Base-by-base conservation (phyloP, 2,888 invertebrate species). In the Eupithecia pulchellata region DNA sequence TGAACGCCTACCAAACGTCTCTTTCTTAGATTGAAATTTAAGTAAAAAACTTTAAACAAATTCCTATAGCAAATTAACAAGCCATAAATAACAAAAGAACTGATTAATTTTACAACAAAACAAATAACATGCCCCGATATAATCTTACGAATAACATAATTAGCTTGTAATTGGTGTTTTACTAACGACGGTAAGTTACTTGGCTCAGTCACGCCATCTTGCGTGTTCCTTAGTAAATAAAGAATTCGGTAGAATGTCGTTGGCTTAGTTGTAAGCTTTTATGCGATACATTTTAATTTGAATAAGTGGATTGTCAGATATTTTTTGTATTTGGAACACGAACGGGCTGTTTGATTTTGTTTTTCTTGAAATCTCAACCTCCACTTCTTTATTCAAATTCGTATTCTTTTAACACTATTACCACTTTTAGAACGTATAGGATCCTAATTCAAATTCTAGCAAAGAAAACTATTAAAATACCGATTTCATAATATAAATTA, bases 171-270 rank as follows among this genome's bases (percentile, higher is more conserved):
- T 65, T 68, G 42, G 62, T 62, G 52, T 68, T 65, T 62, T 62
- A 65, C 55, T 61, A 65, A 67, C 58, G 57, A 58, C 68, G 62
- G 67, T 64, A 68, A 68, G 58, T 81, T 78, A 80, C 72, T 58
- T 67, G 65, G 65, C 74, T 66, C 66, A 86, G 61, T 61, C 71
- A 87, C 88, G 88, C 77, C 75, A 85, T 69, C 73, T 86, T 77
- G 86, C 88, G 87, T 87, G 87, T 61, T 36, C 20, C 63, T 55
- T 47, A 25, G 71, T 62, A 68, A 71, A 71, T 65, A 71, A 60
- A 34, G 64, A 67, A 47, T 71, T 67, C 57, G n/a, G n/a, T 17
- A 29, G 29, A 29, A 57, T 57, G 29, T 29, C 57, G 57, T 20
- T 29, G 14, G 57, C 57, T 52, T 13, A 52, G 20, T 47, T 47